Percentiles rank a stretch among this genome's conserved stretches.
Evolutionary conservation across 2,888 invertebrate genomes (phyloP).

Genomic region (Cerceris ruficornis): DNA sequence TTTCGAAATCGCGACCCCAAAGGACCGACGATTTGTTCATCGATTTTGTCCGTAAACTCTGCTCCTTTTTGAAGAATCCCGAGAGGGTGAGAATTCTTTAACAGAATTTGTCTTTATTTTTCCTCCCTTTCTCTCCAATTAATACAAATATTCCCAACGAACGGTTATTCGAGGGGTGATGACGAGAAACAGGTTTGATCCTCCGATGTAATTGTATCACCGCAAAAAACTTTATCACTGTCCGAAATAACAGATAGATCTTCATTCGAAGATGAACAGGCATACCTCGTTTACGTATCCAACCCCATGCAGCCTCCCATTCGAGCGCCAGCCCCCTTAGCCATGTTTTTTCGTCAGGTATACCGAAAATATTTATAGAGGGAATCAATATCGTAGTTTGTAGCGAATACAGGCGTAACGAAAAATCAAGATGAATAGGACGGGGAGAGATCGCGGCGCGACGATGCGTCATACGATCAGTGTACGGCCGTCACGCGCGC

Average conservation of each 20-base stretch:
- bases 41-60: background rate
- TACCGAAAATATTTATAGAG: conserved; percentile 56
- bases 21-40: conserved; percentile 10
- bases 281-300: conserved; percentile 1
- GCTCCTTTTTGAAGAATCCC: background rate
- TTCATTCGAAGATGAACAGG: conserved; percentile 39
- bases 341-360: conserved; percentile 23
- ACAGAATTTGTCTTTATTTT: too few relatives aligned
- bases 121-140: too few relatives aligned
- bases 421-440: conserved; percentile 68
- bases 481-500: conserved; percentile 57
- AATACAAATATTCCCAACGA: too few relatives aligned
- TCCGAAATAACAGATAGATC: conserved; percentile 24
- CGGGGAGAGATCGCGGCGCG: conserved; percentile 35
- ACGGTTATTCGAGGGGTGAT: background rate
- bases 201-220: background rate
- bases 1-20: conserved; percentile 37
- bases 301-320: background rate
- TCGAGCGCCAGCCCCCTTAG: background rate
- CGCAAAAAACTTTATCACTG: background rate
- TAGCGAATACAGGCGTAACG: conserved; percentile 24
- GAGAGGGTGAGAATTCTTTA: too few relatives aligned
- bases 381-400: conserved; percentile 61
- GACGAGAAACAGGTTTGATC: background rate
- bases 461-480: conserved; percentile 58